Base-by-base conservation (phyloP, 2,113 vertebrate species). In the Ammospiza caudacuta region DNA sequence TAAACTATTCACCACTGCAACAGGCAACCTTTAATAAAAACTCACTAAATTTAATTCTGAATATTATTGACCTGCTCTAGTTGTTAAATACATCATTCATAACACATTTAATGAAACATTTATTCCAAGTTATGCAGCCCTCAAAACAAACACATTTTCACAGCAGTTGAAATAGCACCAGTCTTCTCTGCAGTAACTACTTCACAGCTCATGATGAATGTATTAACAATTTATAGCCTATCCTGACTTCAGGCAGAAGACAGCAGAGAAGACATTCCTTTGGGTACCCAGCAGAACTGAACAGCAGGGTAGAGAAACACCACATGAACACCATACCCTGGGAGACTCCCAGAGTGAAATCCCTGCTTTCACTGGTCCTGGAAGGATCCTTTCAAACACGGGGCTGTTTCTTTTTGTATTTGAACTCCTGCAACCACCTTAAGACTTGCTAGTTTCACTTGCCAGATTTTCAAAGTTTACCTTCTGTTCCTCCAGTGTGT, bases 51-150 rank as follows among this genome's bases (percentile, higher is more conserved):
- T 85, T 70, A 91, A 91, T 94, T 94, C 74, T 78, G 61, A 93
- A 86, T 55, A 93, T 93, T 95, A 95, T 68, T 92, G 88, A 92
- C 76, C 69, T 75, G 73, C 68, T 83, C 18, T 49, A 51, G 82
- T 68, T 93, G 85, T 87, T 96, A 89, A 95, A 96, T 90, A 93
- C 58, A 93, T 95, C 78, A 94, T 95, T 95, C 87, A 82, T 83
- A 96, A 94, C 61, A 66, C 44, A 90, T 84, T 84, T 96, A 94
- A 93, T 95, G 68, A 97, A 96, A 93, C 51, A 90, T 94, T 96
- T 92, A 93, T 81, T 87, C 82, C 1, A 3, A 97, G 63, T 83
- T 92, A 75, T 7, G 47, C 44, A 96, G 39, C 57, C 72, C 68
- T 91, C 77, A 83, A 93, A 96, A 89, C 76, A 93, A 77, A 91